Evolutionary conservation across 2,888 invertebrate genomes (phyloP).

Genomic region (Acanthopleura granulata): DNA sequence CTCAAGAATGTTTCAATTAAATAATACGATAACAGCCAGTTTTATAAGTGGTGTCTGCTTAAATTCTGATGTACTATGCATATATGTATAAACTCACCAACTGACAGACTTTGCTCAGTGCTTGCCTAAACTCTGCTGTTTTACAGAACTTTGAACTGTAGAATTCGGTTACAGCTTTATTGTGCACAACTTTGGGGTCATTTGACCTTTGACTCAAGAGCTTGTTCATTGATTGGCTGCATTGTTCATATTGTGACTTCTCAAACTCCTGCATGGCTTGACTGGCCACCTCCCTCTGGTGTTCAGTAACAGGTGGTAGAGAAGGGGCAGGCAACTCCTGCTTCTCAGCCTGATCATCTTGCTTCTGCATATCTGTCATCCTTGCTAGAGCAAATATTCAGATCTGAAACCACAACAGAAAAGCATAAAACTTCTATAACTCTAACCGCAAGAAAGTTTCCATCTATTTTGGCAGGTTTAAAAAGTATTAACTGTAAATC

Average conservation of each 20-base stretch:
- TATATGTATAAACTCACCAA: slow-evolving; percentile 36
- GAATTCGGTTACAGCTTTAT: slow-evolving; percentile 87
- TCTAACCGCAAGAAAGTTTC: too few species aligned
- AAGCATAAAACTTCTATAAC: too few species aligned
- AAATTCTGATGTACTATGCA: not conserved
- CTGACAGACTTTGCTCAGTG: slow-evolving; percentile 53
- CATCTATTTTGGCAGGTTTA: too few species aligned
- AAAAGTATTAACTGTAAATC: too few species aligned
- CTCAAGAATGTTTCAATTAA: too few species aligned
- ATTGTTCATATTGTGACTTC: slow-evolving; percentile 76
- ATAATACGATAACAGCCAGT: too few species aligned
- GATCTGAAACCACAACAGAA: too few species aligned
- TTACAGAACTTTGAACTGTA: slow-evolving; percentile 77
- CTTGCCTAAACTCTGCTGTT: slow-evolving; percentile 76
- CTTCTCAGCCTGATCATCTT: slow-evolving; percentile 22
- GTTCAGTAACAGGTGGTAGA: slow-evolving; percentile 68
- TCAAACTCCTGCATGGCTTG: slow-evolving; percentile 77
- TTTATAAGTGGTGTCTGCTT: too few species aligned
- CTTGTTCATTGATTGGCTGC: slow-evolving; percentile 77
- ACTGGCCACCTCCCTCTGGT: slow-evolving; percentile 75
- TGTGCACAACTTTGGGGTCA: slow-evolving; percentile 85
- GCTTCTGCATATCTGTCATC: slow-evolving; percentile 26
- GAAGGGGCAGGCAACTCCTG: slow-evolving; percentile 30
- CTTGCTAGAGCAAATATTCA: not conserved
- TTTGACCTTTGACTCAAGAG: slow-evolving; percentile 71